Percentiles rank a stretch among this genome's conserved stretches.
phyloP scores from a whole-genome alignment of 2,888 invertebrate genomes.

The Syritta pipiens region DNA sequence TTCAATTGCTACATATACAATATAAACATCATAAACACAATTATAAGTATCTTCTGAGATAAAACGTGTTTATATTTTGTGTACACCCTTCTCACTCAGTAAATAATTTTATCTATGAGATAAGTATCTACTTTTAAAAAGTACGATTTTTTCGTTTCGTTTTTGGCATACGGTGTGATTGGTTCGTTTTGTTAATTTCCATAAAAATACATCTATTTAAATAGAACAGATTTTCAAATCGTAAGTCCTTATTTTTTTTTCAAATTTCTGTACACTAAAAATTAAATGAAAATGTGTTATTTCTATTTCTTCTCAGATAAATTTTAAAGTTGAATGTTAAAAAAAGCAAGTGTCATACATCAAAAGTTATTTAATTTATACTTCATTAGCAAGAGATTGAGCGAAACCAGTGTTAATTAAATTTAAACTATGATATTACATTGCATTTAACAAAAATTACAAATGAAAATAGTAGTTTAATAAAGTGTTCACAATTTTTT shows the following conservation, averaged over 20 bases:
- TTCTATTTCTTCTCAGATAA: too few species aligned
- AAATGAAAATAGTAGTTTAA: too few species aligned
- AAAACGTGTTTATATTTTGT: conserved; percentile 34
- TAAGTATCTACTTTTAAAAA: conserved; percentile 30
- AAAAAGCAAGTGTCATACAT: too few species aligned
- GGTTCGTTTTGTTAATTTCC: not conserved
- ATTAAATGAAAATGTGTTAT: too few species aligned
- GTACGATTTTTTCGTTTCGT: conserved; percentile 2
- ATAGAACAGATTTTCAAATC: not conserved
- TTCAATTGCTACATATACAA: conserved; percentile 46
- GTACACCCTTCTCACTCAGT: conserved; percentile 22
- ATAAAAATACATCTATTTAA: not conserved
- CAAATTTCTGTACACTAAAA: too few species aligned
- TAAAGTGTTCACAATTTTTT: conserved; percentile 1
- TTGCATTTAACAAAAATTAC: conserved; percentile 18
- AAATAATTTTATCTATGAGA: conserved; percentile 54
- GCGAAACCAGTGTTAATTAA: not conserved
- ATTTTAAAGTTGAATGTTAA: too few species aligned
- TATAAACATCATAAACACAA: not conserved
- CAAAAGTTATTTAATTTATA: too few species aligned
- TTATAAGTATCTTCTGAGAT: conserved; percentile 13
- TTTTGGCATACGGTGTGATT: conserved; percentile 5
- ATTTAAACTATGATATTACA: conserved; percentile 10
- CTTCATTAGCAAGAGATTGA: too few species aligned
- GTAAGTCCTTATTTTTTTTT: conserved; percentile 4